Conservation (phyloP, 2,797 vertebrate species). For the Pseudotriccus pelzelni region DNA sequence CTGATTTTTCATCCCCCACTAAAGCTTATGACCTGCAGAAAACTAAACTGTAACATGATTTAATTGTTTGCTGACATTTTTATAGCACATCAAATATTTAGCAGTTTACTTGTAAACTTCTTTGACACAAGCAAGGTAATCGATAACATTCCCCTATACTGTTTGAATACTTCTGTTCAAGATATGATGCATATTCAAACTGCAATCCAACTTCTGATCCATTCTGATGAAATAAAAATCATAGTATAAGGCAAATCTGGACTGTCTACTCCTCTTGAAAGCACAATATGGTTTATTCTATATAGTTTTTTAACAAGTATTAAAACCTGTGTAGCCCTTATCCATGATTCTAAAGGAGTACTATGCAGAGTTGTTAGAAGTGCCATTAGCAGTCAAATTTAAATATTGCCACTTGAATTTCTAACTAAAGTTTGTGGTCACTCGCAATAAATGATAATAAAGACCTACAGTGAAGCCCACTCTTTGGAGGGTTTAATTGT, state of each 20-base stretch:
- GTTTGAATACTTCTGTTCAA: background rate
- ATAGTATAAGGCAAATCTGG: background rate
- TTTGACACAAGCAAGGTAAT: background rate
- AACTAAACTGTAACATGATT: background rate
- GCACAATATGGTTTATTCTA: background rate
- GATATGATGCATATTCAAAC: background rate
- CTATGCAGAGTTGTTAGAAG: background rate
- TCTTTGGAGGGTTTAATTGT: background rate
- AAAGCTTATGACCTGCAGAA: background rate
- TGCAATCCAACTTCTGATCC: background rate
- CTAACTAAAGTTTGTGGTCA: background rate
- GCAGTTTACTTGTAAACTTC: background rate
- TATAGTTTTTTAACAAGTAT: background rate
- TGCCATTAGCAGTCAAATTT: background rate
- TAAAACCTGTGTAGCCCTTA: background rate
- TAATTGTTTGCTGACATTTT: background rate
- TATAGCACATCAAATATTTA: background rate
- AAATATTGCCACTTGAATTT: background rate
- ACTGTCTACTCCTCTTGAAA: background rate
- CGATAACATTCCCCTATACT: background rate
- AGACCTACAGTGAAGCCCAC: fast-evolving
- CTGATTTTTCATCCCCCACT: background rate
- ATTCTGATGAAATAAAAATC: background rate
- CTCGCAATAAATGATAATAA: background rate
- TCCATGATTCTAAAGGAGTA: background rate